Base-by-base conservation (phyloP, 2,797 vertebrate genomes). In the Darevskia mixta region DNA sequence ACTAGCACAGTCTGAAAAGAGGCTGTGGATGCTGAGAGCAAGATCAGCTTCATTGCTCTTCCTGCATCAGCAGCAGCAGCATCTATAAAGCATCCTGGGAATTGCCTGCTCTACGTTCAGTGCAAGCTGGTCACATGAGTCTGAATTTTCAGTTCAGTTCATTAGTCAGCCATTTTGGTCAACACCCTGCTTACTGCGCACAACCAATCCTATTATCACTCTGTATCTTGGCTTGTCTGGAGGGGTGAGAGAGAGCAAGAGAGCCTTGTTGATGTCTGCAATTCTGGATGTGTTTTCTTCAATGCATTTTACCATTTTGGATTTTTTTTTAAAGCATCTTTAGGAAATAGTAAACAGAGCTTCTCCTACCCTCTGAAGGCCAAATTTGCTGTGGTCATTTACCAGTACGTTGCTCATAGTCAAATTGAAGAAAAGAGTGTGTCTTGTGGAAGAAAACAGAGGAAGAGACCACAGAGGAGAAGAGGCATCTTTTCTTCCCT, bases 131-230 rank as follows among this genome's bases (percentile, higher is more conserved):
- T 99, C 99, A 99, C 98, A 98, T 99, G 98, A 98, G 96, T 85
- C 93, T 90, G 96, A 90, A 95, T 97, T 97, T 96, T 96, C 96
- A 97, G 95, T 95, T 96, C 96, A 96, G 97, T 97, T 97, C 97
- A 97, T 97, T 98, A 96, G 97, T 97, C 98, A 97, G 98, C 99
- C 99, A 99, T 99, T 98, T 99, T 99, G 98, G 98, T 98, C 97
- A 93, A 97, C 98, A 98, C 98, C 98, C 97, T 97, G 97, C 97
- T 97, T 96, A 95, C 97, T 97, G 97, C 97, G 96, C 97, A 95
- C 97, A 94, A 91, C 96, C 97, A 96, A 97, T 96, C 97, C 96
- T 95, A 88, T 96, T 96, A 86, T 90, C 96, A 87, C 94, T 91
- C 85, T 87, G 94, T 88, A 95, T 90, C 95, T 91, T 88, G 87